Base-by-base conservation (phyloP, 2,797 vertebrate species). In the Yasuhikotakia modesta region DNA sequence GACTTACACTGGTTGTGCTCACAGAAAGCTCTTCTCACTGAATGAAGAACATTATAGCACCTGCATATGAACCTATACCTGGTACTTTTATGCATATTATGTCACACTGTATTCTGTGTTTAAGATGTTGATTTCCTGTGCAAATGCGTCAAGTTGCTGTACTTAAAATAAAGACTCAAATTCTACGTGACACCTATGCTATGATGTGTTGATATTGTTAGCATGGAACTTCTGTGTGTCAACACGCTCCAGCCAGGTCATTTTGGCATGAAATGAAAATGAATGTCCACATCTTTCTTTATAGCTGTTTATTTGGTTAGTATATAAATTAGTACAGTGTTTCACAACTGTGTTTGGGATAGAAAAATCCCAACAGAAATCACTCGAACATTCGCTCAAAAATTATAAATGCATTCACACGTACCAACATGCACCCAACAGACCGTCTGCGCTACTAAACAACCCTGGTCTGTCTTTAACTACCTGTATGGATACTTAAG, bases 101-200 rank as follows among this genome's bases (percentile, higher is more conserved):
- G 89, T 89, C 91, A 91, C 88, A 90, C 87, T 94, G 92, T 94
- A 94, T 94, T 93, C 92, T 87, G 90, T 92, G 90, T 91, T 89
- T 63, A 80, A 92, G 87, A 89, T 92, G 92, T 93, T 90, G 81
- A 88, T 93, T 91, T 91, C 78, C 91, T 92, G 90, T 95, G 91
- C 87, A 92, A 91, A 93, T 92, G 94, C 93, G 93, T 95, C 92
- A 93, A 91, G 89, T 95, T 94, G 93, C 93, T 95, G 93, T 95
- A 95, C 88, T 86, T 92, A 94, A n/a, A n/a, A 94, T 95, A 94
- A 96, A 96, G 91, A 92, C 94, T 85, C 92, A 93, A 89, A 83
- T 93, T 93, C 90, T 92, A 93, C 94, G 90, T 91, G 91, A 96
- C 78, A 82, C 77, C 79, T 72, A 76, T 27, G 19, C 17, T 66